phyloP scores from a whole-genome alignment of 2,888 invertebrate species.

The Dorcus parallelipipedus region DNA sequence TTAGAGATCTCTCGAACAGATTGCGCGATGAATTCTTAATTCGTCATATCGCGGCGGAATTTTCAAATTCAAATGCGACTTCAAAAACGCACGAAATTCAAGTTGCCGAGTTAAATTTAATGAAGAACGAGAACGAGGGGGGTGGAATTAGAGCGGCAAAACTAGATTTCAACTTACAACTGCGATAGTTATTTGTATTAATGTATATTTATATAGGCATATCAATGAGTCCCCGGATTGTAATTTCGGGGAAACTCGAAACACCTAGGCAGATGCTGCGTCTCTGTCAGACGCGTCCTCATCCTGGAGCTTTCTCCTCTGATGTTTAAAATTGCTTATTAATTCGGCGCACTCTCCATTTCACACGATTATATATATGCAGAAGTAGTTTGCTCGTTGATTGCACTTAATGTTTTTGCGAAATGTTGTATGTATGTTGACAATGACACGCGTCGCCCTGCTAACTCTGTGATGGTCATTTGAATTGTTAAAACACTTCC shows the following conservation, averaged over 20 bases:
- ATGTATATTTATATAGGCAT: slow-evolving; percentile 46
- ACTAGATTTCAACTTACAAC: slow-evolving; percentile 24
- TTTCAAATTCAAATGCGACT: no score
- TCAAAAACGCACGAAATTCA: no score
- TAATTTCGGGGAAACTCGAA: slow-evolving; percentile 34
- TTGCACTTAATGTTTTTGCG: neutral
- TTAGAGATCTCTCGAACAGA: neutral
- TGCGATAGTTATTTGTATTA: slow-evolving; percentile 44
- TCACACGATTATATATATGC: slow-evolving; percentile 1
- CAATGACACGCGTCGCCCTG: neutral
- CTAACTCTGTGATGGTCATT: no score
- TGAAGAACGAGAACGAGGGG: no score
- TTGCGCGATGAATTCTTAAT: slow-evolving; percentile 1
- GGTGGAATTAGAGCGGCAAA: slow-evolving; percentile 3
- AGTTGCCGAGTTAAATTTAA: no score
- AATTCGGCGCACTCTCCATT: slow-evolving; percentile 4
- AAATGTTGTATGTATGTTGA: neutral
- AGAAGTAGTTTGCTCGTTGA: neutral
- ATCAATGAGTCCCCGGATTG: slow-evolving; percentile 45
- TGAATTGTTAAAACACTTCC: no score
- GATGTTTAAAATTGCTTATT: slow-evolving; percentile 10
- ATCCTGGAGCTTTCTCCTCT: neutral
- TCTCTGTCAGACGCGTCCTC: slow-evolving; percentile 7
- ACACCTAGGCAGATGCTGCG: slow-evolving; percentile 21
- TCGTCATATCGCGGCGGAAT: neutral